Base-by-base conservation (phyloP, 2,797 vertebrate genomes). In the Urocyon cinereoargenteus region DNA sequence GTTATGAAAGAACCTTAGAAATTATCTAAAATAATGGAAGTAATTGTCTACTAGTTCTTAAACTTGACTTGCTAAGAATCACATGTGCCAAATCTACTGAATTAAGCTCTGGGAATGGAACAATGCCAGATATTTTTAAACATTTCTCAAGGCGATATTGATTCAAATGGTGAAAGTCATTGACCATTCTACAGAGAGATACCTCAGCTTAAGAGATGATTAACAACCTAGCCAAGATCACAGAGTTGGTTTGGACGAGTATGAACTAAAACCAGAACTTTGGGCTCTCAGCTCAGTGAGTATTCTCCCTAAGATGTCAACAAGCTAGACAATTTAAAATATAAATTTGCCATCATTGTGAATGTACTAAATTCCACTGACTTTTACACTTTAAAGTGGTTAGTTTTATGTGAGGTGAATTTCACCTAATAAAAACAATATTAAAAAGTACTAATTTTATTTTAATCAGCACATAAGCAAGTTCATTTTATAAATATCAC, bases 61-160 rank as follows among this genome's bases (percentile, higher is more conserved):
- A 78, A 77, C 87, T 82, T 93, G 84, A 22, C 55, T 85, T 87
- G 16, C 68, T 97, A 91, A 91, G 85, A 64, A 89, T 89, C n/a
- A 93, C 12, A 81, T 66, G 86, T 94, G 57, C 13, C 45, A 92
- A 72, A 86, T 83, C 6, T 70, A 94, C 57, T 88, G 78, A 95
- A 83, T 77, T 96, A 91, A 22, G 24, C 22, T 75, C 61, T 87
- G 31, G 53, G 13, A 28, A 73, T 75, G 24, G 40, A 73, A 31
- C 8, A 28, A 64, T 90, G 14, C 6, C n/a, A 36, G 55, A 36
- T 8, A 66, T 13, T 91, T 88, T 91, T 22, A 91, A 95, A 7
- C 49, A 49, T 36, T 68, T 53, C 3, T 91, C 40, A 88, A 84
- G 16, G 22, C 49, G 51, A 93, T 49, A 79, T 88, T 40, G 26